These are phyloP conservation scores for Lottia gigantea DNA, from an alignment of 2,888 invertebrate species.

Conservation along the genomic window DNA sequence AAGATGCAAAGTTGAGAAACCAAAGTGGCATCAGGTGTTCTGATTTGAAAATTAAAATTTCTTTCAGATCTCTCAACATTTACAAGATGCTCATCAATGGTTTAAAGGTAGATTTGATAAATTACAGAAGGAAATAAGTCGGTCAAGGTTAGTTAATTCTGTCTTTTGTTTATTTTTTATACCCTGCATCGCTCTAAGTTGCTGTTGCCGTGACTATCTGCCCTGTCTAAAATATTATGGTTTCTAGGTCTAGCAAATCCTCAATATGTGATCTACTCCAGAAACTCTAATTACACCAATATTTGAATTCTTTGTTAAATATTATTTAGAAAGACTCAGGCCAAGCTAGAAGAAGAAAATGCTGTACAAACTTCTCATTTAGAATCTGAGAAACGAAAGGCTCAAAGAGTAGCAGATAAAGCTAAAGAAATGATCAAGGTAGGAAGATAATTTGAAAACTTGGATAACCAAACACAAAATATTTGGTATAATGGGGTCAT, in stretches of 20 bases:
- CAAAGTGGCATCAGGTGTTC: neutral
- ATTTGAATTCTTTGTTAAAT: too few species aligned
- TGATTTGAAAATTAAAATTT: neutral
- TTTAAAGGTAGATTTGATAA: conserved; percentile 62
- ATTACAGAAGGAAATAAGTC: conserved; percentile 54
- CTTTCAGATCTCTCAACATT: conserved; percentile 53
- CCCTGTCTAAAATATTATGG: too few species aligned
- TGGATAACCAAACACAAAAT: too few species aligned
- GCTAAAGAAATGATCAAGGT: conserved; percentile 62
- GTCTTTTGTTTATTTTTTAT: too few species aligned
- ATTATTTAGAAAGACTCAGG: conserved; percentile 47
- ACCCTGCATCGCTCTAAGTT: too few species aligned
- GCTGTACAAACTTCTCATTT: conserved; percentile 44
- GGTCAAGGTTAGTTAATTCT: conserved; percentile 48
- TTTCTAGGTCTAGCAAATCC: too few species aligned
- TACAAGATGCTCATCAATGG: conserved; percentile 64
- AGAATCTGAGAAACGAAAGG: conserved; percentile 50
- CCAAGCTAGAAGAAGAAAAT: conserved; percentile 50
- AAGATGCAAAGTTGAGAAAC: too few species aligned
- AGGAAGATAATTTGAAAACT: neutral
- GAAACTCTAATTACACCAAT: too few species aligned
- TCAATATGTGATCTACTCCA: too few species aligned
- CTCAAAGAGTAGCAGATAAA: conserved; percentile 53
- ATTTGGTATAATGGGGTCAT: too few species aligned
- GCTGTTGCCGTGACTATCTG: too few species aligned